Base-by-base conservation (phyloP, 2,113 vertebrate genomes). In the Centropus unirufus region DNA sequence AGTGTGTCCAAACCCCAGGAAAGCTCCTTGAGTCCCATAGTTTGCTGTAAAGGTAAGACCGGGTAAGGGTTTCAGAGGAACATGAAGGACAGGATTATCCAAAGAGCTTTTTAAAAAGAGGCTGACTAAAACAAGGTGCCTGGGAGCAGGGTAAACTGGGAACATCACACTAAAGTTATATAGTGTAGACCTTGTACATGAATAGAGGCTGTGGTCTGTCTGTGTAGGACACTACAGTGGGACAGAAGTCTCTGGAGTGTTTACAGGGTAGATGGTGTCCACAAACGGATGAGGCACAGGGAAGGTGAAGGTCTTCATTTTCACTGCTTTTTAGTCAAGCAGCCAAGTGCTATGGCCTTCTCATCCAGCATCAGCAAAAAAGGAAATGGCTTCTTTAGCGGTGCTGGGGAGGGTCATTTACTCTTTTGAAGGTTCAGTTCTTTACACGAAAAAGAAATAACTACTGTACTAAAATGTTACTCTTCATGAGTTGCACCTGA, bases 131-230 rank as follows among this genome's bases (percentile, higher is more conserved):
- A 34, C 14, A 29, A 61, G 47, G n/a, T 36, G 16, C 44, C 5
- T 67, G 51, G 34, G 14, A 61, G 20, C 34, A 44, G 20, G 12
- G 4, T 22, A 23, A 70, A 34, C 30, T 34, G 16, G 44, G 66
- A 84, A 14, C 17, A 46, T 5, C 9, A 21, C 4, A 7, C n/a
- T 75, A 57, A 59, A 55, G 54, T 61, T 22, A 22, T 5, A 29
- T 14, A 20, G 6, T 44, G 27, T 34, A 58, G 40, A 34, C 12
- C 0, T 1, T 15, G 24, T 34, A 23, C 1, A 1, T 1, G 2
- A 39, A 11, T 3, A 23, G 75, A 66, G 59, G 40, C 36, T 49
- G 44, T 61, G 78, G 36, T 26, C 27, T 8, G 0, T 14, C 54
- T 68, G 9, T 51, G 19, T 20, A 27, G n/a, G 61, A 51, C 22